These are phyloP conservation scores for Scaptomyza reducta DNA, from an alignment of 2,888 invertebrate genomes.

Conservation along the genomic window DNA sequence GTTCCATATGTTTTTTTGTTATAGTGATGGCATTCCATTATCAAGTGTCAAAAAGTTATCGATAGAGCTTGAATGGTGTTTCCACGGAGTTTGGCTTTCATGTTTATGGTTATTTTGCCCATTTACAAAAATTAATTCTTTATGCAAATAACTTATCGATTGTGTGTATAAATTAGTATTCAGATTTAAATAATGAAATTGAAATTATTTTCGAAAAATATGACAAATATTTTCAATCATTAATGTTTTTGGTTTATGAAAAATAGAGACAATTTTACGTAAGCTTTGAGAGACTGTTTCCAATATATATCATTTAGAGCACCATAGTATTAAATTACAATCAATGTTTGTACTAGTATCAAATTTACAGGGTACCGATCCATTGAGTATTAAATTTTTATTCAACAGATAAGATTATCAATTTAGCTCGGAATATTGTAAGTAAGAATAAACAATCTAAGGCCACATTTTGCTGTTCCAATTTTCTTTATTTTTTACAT, in stretches of 20 bases:
- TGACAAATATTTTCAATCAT: too few species aligned
- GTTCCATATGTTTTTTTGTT: conserved; percentile 1
- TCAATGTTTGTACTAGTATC: not conserved
- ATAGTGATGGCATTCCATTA: not conserved
- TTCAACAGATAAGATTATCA: conserved; percentile 13
- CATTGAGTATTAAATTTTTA: not conserved
- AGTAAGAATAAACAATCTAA: not conserved
- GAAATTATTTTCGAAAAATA: too few species aligned
- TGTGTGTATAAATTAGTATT: too few species aligned
- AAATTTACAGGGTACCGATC: not conserved
- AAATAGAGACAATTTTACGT: too few species aligned
- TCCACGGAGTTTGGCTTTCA: not conserved
- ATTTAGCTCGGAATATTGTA: not conserved
- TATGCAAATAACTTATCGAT: too few species aligned
- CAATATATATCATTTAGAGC: too few species aligned
- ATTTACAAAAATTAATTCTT: not conserved
- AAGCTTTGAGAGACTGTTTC: too few species aligned
- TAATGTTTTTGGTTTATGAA: too few species aligned
- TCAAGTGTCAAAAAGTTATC: not conserved
- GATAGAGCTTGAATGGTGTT: not conserved
- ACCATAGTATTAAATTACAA: too few species aligned
- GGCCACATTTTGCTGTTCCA: not conserved
- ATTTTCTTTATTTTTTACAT: not conserved
- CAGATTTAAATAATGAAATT: too few species aligned
- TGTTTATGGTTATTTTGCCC: not conserved